Evolutionary conservation across 2,888 invertebrate genomes (phyloP).

Genomic region (Plemyria rubiginata): DNA sequence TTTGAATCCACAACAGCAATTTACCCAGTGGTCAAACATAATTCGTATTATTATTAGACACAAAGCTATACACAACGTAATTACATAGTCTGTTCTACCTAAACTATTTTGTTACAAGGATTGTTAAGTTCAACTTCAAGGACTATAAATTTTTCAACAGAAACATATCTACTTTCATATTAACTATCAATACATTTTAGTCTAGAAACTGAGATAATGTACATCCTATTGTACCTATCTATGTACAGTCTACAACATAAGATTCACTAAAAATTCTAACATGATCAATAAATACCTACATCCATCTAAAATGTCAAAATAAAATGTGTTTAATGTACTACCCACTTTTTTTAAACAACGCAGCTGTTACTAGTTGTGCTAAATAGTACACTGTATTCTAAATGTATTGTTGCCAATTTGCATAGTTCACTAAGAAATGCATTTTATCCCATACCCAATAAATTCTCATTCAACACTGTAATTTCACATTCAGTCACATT

Average conservation of each 20-base stretch:
- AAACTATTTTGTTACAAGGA: slow-evolving; percentile 19
- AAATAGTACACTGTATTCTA: slow-evolving; percentile 66
- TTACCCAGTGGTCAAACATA: neutral
- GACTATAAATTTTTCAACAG: slow-evolving; percentile 28
- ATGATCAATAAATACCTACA: slow-evolving; percentile 28
- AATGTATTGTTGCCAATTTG: slow-evolving; percentile 44
- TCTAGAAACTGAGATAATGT: slow-evolving; percentile 36
- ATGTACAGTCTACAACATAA: slow-evolving; percentile 37
- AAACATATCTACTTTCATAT: slow-evolving; percentile 23
- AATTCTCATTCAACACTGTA: slow-evolving; percentile 43
- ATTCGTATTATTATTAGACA: slow-evolving; percentile 1
- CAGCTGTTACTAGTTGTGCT: slow-evolving; percentile 81
- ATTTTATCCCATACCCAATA: slow-evolving; percentile 44
- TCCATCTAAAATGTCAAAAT: slow-evolving; percentile 1
- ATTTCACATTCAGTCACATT: slow-evolving; percentile 38
- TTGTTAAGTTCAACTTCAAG: slow-evolving; percentile 14
- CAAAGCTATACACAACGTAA: slow-evolving; percentile 16
- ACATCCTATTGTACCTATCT: slow-evolving; percentile 32
- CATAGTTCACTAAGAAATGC: slow-evolving; percentile 43
- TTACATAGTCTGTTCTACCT: slow-evolving; percentile 8
- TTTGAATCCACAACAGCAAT: slow-evolving; percentile 2
- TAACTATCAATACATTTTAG: slow-evolving; percentile 23
- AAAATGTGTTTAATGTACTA: slow-evolving; percentile 17
- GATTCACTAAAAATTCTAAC: slow-evolving; percentile 30
- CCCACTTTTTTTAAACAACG: slow-evolving; percentile 67